Percentiles rank a stretch among this genome's conserved stretches.
Conservation (phyloP, 1,140 invertebrate species). For the Semibalanus balanoides region DNA sequence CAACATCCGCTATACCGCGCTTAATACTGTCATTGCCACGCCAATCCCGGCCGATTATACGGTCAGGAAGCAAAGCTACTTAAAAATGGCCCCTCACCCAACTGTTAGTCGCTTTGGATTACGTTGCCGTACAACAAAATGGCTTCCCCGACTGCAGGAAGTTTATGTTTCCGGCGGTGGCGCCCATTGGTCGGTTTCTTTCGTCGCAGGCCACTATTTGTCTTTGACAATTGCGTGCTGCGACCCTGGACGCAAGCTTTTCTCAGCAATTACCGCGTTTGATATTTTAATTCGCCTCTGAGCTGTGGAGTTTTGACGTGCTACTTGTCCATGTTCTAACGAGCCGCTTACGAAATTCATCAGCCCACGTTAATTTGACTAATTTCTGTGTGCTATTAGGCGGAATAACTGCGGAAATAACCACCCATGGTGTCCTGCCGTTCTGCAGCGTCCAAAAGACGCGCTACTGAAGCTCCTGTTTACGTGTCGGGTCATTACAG, state of each 20-base stretch:
- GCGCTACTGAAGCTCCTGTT: background rate
- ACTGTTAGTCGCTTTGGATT: background rate
- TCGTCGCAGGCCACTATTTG: background rate
- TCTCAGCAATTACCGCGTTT: background rate
- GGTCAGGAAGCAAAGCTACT: too few relatives aligned
- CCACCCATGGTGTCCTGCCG: background rate
- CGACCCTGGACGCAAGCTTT: background rate
- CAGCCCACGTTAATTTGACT: background rate
- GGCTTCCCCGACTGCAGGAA: background rate
- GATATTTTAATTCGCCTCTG: background rate
- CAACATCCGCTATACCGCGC: too few relatives aligned
- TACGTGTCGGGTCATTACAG: background rate
- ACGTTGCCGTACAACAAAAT: background rate
- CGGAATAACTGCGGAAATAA: background rate
- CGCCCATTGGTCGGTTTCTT: background rate
- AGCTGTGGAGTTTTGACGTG: background rate
- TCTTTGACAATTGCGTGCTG: background rate
- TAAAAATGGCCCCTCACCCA: background rate
- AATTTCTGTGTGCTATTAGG: background rate
- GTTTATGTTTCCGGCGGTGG: background rate
- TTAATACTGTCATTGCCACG: too few relatives aligned
- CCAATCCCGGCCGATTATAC: too few relatives aligned
- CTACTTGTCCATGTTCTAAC: background rate
- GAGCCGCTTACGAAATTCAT: background rate
- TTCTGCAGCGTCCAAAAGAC: background rate